Percentiles rank a stretch among this genome's conserved stretches.
Conservation (phyloP, 2,888 invertebrate genomes). For the Cloeon dipterum region DNA sequence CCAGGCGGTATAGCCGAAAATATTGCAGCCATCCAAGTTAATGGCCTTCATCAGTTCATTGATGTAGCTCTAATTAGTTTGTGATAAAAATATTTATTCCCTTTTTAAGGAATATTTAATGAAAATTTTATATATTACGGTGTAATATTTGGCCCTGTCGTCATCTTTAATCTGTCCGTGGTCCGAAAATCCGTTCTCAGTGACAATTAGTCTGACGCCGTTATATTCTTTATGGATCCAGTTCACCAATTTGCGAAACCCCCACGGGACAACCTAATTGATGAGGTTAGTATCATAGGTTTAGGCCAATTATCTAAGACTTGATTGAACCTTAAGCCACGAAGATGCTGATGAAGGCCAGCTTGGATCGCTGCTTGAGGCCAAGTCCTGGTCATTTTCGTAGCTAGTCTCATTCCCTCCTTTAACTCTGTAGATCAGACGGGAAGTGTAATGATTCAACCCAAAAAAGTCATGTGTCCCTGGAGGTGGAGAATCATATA, state of each 20-base stretch:
- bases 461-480: slow-evolving; percentile 14
- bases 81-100: too few species aligned
- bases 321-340: slow-evolving; percentile 21
- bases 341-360: slow-evolving; percentile 26
- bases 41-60: slow-evolving; percentile 25
- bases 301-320: neutral
- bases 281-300: neutral
- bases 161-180: slow-evolving; percentile 23
- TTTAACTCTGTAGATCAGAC: slow-evolving; percentile 5
- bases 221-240: slow-evolving; percentile 33
- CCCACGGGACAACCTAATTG: slow-evolving; percentile 28
- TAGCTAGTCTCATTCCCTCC: slow-evolving; percentile 17
- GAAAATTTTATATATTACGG: too few species aligned
- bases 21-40: slow-evolving; percentile 29
- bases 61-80: slow-evolving; percentile 25
- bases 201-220: slow-evolving; percentile 28
- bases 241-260: slow-evolving; percentile 30
- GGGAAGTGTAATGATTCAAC: slow-evolving; percentile 14
- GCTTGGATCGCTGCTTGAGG: slow-evolving; percentile 18
- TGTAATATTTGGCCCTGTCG: slow-evolving; percentile 26
- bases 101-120: too few species aligned
- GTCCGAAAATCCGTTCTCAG: slow-evolving; percentile 34
- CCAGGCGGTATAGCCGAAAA: slow-evolving; percentile 51
- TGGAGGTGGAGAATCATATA: too few species aligned
- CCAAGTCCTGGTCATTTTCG: slow-evolving; percentile 20